Evolutionary conservation across 2,888 invertebrate genomes (phyloP), one percentile per base, ranked within the genome.

Genomic region (Dugesia japonica): DNA sequence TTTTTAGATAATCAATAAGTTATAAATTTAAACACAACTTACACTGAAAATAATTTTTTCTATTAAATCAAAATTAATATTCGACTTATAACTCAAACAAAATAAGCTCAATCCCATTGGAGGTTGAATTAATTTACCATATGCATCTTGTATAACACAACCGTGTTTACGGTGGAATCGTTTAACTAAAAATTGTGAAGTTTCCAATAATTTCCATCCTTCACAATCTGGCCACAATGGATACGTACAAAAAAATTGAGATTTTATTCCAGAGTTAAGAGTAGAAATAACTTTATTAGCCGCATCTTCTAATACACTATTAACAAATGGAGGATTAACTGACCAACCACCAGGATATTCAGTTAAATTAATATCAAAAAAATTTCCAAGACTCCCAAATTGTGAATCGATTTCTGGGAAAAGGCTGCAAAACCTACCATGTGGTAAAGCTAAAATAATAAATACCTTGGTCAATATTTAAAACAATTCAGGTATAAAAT

Each of bases 361-460:
- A n/a, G 56, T 13, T 13, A 77, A 9, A 77, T 77, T 71, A 20
- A 77, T 38, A 4, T 77, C 71, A n/a, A 77, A 77, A 42, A 77
- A 77, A 27, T 77, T 77, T 15, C 77, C 77, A 20, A 77, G 31
- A 56, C 77, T 77, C 13, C 77, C 77, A 77, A 77, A 77, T 28
- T 15, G 23, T 1, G 42, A 13, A 77, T 77, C 77, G 1, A 76
- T 77, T 38, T 77, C 77, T 20, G 31, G 74, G 23, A 77, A 77
- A 20, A 77, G 38, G 26, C 75, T 76, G 26, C 77, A 77, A 26
- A 77, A 77, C 26, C 33, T 0, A n/a, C 73, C n/a, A n/a, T n/a
- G n/a, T n/a, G n/a, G n/a, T n/a, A n/a, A n/a, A n/a, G n/a, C n/a
- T n/a, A n/a, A n/a, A n/a, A n/a, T n/a, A n/a, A n/a, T n/a, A n/a